A percentile compares a stretch with the other conserved stretches of the same genome.
Evolutionary conservation across 1,140 invertebrate species (phyloP).

Genomic region (Ganaspis sp.): DNA sequence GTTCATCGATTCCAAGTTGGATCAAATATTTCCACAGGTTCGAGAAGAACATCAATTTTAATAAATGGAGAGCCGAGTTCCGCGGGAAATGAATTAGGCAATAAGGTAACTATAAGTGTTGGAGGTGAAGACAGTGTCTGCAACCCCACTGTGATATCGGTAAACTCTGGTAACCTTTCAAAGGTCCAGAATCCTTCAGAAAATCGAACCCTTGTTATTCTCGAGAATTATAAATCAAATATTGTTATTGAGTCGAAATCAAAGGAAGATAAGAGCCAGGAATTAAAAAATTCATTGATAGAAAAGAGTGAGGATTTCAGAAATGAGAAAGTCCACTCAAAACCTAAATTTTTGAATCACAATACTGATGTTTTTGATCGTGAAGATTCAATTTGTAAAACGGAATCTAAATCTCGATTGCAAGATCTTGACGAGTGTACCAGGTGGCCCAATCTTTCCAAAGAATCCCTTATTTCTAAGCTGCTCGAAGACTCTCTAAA

Average conservation of each 20-base stretch:
- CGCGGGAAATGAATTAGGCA: conserved; percentile 76
- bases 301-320: conserved; percentile 28
- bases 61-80: conserved; percentile 85
- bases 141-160: conserved; percentile 72
- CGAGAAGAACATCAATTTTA: conserved; percentile 84
- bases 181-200: conserved; percentile 61
- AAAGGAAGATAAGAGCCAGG: conserved; percentile 20
- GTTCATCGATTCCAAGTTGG: conserved; percentile 80
- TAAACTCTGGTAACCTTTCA: conserved; percentile 62
- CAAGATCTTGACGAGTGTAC: conserved; percentile 42
- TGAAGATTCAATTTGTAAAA: conserved; percentile 15
- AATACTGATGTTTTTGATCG: not conserved
- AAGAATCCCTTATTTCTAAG: conserved; percentile 71
- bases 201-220: conserved; percentile 72
- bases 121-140: conserved; percentile 71
- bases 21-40: conserved; percentile 65
- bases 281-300: not conserved
- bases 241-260: conserved; percentile 65
- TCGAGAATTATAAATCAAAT: conserved; percentile 73
- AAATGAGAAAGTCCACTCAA: conserved; percentile 33
- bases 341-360: conserved; percentile 29
- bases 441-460: conserved; percentile 54
- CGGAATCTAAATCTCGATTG: conserved; percentile 35
- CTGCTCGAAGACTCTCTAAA: conserved; percentile 70
- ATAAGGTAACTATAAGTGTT: conserved; percentile 75